Evolutionary conservation across 2,888 invertebrate genomes (phyloP).

Genomic region (Pseudococcus viburni): DNA sequence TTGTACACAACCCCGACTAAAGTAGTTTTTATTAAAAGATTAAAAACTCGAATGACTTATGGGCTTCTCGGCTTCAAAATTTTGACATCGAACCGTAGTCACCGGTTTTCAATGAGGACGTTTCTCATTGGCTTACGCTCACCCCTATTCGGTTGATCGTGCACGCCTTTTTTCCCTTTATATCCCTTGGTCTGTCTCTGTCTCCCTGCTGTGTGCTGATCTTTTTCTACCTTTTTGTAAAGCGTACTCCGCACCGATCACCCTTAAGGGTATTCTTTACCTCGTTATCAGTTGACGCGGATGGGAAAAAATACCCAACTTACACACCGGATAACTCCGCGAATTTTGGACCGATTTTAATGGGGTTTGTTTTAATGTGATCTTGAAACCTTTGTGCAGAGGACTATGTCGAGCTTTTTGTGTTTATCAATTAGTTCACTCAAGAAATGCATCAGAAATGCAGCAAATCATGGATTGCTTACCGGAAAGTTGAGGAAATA

Average conservation of each 20-base stretch:
- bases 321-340: too few relatives aligned
- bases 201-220: neutral
- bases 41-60: conserved; percentile 64
- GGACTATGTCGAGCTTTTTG: too few relatives aligned
- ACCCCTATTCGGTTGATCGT: conserved; percentile 58
- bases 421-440: too few relatives aligned
- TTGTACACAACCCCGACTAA: neutral
- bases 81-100: conserved; percentile 64
- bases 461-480: too few relatives aligned
- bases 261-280: too few relatives aligned
- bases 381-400: too few relatives aligned
- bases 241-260: conserved; percentile 11
- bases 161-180: conserved; percentile 59
- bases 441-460: too few relatives aligned
- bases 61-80: conserved; percentile 65
- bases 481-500: too few relatives aligned
- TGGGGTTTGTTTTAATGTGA: too few relatives aligned
- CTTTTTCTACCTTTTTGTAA: conserved; percentile 36
- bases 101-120: conserved; percentile 54
- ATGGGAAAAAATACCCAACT: too few relatives aligned
- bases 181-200: neutral
- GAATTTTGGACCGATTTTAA: too few relatives aligned
- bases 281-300: too few relatives aligned
- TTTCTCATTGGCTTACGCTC: conserved; percentile 57
- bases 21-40: conserved; percentile 63